phyloP scores from a whole-genome alignment of 2,888 invertebrate species.

The Trisateles emortualis region DNA sequence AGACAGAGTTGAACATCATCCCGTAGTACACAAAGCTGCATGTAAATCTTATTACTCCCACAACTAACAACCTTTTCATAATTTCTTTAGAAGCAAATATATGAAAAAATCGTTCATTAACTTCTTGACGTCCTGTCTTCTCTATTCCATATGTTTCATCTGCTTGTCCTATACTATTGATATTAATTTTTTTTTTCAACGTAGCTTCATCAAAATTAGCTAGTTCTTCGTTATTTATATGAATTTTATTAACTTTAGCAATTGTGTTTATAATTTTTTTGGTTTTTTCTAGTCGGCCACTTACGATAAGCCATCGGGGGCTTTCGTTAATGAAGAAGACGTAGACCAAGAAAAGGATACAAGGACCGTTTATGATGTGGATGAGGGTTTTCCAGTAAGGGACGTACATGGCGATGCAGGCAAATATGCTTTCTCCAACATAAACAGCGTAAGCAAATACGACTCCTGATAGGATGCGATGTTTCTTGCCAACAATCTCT shows the following conservation, averaged over 20 bases:
- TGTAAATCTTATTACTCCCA: constrained; percentile 62
- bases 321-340: constrained; percentile 68
- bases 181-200: constrained; percentile 65
- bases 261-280: constrained; percentile 60
- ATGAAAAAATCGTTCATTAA: constrained; percentile 59
- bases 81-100: constrained; percentile 67
- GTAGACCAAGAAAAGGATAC: constrained; percentile 61
- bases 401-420: constrained; percentile 67
- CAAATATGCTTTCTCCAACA: constrained; percentile 69
- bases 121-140: constrained; percentile 51
- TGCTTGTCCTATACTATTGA: no score
- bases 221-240: constrained; percentile 60
- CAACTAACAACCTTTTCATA: constrained; percentile 61
- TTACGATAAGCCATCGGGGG: constrained; percentile 74
- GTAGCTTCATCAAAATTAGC: constrained; percentile 55
- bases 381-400: constrained; percentile 72
- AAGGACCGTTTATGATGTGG: constrained; percentile 68
- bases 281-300: constrained; percentile 64
- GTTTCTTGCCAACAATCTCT: constrained; percentile 67
- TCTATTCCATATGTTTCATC: no score
- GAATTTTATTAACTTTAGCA: constrained; percentile 64
- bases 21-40: constrained; percentile 75
- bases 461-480: constrained; percentile 68
- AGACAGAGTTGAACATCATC: constrained; percentile 72
- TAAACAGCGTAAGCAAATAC: constrained; percentile 69